A percentile compares a stretch with the other conserved stretches of the same genome.
These are phyloP conservation scores for Leistus spinibarbis DNA, from an alignment of 2,888 invertebrate species.

Conservation along the genomic window DNA sequence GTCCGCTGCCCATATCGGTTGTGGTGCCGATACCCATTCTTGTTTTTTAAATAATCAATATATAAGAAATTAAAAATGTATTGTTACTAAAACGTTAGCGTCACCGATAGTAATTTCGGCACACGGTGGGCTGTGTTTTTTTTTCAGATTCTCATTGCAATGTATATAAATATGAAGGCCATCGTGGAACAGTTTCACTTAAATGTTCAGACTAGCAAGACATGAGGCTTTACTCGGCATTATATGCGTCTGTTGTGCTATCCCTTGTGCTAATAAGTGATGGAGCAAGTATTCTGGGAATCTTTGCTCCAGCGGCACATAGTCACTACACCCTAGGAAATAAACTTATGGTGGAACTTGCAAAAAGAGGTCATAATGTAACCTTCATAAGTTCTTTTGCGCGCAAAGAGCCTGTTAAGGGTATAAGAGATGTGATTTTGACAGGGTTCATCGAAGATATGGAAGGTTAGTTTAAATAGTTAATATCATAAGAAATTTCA, in stretches of 20 bases:
- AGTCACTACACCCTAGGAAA: slow-evolving; percentile 48
- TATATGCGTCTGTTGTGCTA: neutral
- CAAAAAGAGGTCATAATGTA: slow-evolving; percentile 56
- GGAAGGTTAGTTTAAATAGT: slow-evolving; percentile 41
- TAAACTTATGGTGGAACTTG: slow-evolving; percentile 47
- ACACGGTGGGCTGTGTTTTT: too few relatives aligned
- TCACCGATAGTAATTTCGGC: too few relatives aligned
- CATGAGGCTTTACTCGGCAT: neutral
- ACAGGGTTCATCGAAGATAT: slow-evolving; percentile 40
- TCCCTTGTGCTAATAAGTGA: neutral
- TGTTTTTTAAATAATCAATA: too few relatives aligned
- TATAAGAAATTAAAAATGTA: too few relatives aligned
- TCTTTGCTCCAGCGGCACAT: slow-evolving; percentile 46
- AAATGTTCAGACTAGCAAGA: neutral
- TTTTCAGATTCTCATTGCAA: too few relatives aligned
- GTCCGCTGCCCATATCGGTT: too few relatives aligned
- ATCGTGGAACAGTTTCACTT: neutral
- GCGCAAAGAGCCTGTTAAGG: slow-evolving; percentile 52
- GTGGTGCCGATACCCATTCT: too few relatives aligned
- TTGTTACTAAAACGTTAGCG: too few relatives aligned
- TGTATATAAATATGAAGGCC: too few relatives aligned
- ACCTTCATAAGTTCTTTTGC: slow-evolving; percentile 48
- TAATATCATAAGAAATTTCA: too few relatives aligned
- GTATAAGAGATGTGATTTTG: slow-evolving; percentile 54
- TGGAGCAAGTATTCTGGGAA: slow-evolving; percentile 43